Evolutionary conservation across 1,140 invertebrate genomes (phyloP), one percentile per base, ranked within the genome.

Genomic region (Neelides sp.): DNA sequence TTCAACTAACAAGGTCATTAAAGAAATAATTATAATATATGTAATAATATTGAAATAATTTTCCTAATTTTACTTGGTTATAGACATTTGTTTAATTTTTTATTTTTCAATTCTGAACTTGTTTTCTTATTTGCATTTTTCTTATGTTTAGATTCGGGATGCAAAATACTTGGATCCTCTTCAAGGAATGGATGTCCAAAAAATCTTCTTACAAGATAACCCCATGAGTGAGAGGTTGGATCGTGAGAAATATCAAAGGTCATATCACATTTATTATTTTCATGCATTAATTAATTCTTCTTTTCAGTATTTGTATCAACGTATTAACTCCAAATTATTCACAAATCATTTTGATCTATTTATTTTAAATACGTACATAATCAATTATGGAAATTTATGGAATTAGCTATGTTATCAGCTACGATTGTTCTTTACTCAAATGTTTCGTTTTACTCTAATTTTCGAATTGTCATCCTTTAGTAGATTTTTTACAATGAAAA

Each of bases 161-260:
- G 63, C 86, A 0, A 69, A 72, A n/a, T 73, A 79, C 39, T 64
- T 92, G 49, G 77, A 87, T 48, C 64, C 70, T 5, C 64, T 93
- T 12, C 78, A 79, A 62, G 75, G 76, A 2, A 65, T 89, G 37
- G 73, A 75, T 2, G 65, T 93, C 3, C 68, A 79, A 28, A 84
- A 90, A 63, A 62, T 93, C 26, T 72, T 77, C 30, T 68, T 93
- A 39, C 77, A 82, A 66, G 83, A 80, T 57, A 93, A 93, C 68
- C 83, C 84, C 1, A 62, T 89, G 13, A 81, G 79, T 65, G 75
- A 79, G 63, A 82, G 78, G 62, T 90, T 40, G 27, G 28, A 54
- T 50, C 20, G 13, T 37, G 22, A 26, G 32, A 42, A 52, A 19
- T 56, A 48, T 28, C 47, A 44, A 28, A 52, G 49, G 44, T 48